phyloP scores from a whole-genome alignment of 2,113 vertebrate genomes.

The Salvelinus namaycush region DNA sequence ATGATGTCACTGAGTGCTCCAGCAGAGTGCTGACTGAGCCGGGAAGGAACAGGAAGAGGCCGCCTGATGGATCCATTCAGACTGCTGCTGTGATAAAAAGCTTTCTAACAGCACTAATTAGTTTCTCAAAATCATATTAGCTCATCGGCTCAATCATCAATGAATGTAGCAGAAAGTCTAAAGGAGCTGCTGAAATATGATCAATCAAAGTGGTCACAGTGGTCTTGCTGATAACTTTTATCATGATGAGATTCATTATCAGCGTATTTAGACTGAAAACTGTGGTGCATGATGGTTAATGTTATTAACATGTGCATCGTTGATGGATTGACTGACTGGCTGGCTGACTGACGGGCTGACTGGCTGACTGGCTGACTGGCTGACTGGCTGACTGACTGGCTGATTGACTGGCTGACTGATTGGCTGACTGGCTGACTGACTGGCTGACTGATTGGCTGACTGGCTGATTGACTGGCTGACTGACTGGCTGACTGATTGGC shows the following conservation, averaged over 20 bases:
- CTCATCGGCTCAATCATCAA: neutral
- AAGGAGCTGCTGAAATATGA: neutral
- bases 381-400: fast-evolving
- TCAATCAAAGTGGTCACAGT: neutral
- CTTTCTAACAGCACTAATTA: neutral
- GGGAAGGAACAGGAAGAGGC: neutral
- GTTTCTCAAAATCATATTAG: neutral
- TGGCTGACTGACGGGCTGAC: no score
- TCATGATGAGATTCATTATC: neutral
- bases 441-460: neutral
- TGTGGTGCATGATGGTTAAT: neutral
- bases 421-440: fast-evolving
- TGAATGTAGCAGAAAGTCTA: neutral
- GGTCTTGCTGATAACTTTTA: neutral
- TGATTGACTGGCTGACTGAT: no score
- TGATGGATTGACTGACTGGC: neutral
- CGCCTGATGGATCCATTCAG: neutral
- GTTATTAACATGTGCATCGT: neutral
- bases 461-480: fast-evolving
- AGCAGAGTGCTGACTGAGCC: neutral
- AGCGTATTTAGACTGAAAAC: neutral
- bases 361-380: no score
- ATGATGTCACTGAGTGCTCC: slow-evolving; percentile 2
- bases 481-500: no score
- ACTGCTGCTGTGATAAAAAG: neutral